Base-by-base conservation (phyloP, 2,113 vertebrate species). In the Xenopus borealis region DNA sequence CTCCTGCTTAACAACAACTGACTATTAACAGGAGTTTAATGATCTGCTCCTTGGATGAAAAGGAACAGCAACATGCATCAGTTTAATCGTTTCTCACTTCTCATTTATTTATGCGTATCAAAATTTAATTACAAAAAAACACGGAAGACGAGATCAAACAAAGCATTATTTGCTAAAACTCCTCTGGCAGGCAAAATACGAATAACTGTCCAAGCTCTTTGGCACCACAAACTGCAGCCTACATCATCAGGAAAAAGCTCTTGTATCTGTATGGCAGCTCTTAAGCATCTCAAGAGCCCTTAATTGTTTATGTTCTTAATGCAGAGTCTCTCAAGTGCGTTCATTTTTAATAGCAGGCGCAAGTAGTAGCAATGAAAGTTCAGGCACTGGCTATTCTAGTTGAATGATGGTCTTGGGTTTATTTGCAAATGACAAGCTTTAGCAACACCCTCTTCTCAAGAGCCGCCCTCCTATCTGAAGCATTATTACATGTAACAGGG, bases 271-370 rank as follows among this genome's bases (percentile, higher is more conserved):
- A 59, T 0, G 7, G 84, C 83, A 84, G 88, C 89, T 91, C 86
- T 92, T 74, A 86, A 89, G 80, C 62, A 89, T 86, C 82, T 92
- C 85, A 89, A 92, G 90, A 89, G 81, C 82, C 80, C 84, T 89
- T 92, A 91, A 91, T 91, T 91, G 90, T 91, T 91, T 91, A 89
- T 88, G 85, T 89, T 89, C 88, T 88, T 88, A 88, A 90, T 85
- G 83, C 86, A 86, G 83, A 86, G 80, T 82, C 90, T 91, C 90
- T 94, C 84, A 85, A 92, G 91, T 81, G 82, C 85, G 91, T 92
- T 91, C 84, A 91, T 91, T 93, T 93, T 91, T 93, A 92, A 91
- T 88, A 89, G 88, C 86, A 80, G 81, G 83, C 85, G 88, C 84
- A 84, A 92, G 86, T 80, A 83, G 83, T 84, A 84, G 84, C 83